Evolutionary conservation across 2,113 vertebrate species (phyloP), one percentile per base, ranked within the genome.

Genomic region (Apodemus speciosus): DNA sequence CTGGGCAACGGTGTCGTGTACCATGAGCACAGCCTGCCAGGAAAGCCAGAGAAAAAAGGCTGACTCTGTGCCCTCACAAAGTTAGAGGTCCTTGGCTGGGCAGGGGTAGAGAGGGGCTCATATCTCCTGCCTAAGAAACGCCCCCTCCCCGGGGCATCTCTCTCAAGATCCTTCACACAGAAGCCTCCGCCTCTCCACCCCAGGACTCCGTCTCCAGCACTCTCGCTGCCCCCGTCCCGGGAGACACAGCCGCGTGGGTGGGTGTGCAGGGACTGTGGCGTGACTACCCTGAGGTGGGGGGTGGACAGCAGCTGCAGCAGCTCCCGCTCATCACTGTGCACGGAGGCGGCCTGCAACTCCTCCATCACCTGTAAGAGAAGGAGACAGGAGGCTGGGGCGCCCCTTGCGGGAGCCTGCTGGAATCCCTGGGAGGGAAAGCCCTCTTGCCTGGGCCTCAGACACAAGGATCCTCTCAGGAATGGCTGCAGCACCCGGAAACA

Each of bases 1-100:
- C 97, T 99, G 99, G 75, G 99, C 99, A 62, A 99, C 99, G 0
- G 99, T 99, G 97, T 99, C 99, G 0, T 99, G 99, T 0, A 99
- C 99, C 40, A 98, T 97, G 92, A 99, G 98, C 97, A 99, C 98
- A 32, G 99, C 99, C 99, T 99, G 97, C 56, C 40, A 3, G 72
- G 23, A 72, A 62, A 85, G 20, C 58, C 60, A 83, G 90, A 90
- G 79, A 23, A 38, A 91, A 91, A 9, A 46, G 56, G 89, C 86
- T 92, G 68, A 76, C 35, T 60, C 60, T 38, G 3, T 23, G 32
- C 25, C 32, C 49, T 56, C 60, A 38, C 14, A 35, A 9, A 43
- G 46, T 7, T 25, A 4, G 73, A 10, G 15, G 51, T 11, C 23
- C 80, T 6, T 16, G 20, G n/a, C 77, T 6, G 1, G 62, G 35